Conservation (phyloP, 2,797 vertebrate species). For the Garrulus glandarius region DNA sequence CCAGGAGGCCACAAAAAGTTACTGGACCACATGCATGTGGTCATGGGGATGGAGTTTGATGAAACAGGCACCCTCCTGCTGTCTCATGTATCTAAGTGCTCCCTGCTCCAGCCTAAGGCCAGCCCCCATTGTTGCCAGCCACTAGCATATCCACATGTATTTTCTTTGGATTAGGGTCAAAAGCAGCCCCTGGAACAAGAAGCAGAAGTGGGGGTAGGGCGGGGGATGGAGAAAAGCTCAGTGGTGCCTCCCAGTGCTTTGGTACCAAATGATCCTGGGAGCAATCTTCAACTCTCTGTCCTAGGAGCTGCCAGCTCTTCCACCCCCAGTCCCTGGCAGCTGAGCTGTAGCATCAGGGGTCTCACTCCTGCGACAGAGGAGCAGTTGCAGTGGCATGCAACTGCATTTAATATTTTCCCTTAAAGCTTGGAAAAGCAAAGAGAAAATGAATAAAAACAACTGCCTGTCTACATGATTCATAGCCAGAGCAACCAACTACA, state of each 20-base stretch:
- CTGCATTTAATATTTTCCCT: neutral
- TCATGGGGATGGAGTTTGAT: neutral
- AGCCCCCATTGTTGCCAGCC: neutral
- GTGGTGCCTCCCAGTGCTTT: neutral
- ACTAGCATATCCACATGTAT: neutral
- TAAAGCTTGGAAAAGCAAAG: neutral
- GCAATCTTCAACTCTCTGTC: accelerated
- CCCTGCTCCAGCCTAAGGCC: neutral
- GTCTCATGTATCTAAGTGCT: neutral
- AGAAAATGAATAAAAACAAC: neutral
- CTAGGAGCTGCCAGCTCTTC: neutral
- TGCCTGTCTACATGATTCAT: neutral
- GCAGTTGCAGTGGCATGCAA: accelerated
- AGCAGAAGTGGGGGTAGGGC: neutral
- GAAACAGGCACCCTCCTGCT: neutral
- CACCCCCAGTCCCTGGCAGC: neutral
- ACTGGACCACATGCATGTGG: neutral
- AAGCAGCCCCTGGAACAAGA: neutral
- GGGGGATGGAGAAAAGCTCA: neutral
- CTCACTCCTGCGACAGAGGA: accelerated
- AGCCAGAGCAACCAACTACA: neutral
- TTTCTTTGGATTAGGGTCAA: neutral
- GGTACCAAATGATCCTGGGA: neutral
- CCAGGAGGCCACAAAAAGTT: neutral
- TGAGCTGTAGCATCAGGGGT: neutral